These are phyloP conservation scores for Mionectes olivaceus DNA, from an alignment of 2,797 vertebrate species.

Conservation along the genomic window DNA sequence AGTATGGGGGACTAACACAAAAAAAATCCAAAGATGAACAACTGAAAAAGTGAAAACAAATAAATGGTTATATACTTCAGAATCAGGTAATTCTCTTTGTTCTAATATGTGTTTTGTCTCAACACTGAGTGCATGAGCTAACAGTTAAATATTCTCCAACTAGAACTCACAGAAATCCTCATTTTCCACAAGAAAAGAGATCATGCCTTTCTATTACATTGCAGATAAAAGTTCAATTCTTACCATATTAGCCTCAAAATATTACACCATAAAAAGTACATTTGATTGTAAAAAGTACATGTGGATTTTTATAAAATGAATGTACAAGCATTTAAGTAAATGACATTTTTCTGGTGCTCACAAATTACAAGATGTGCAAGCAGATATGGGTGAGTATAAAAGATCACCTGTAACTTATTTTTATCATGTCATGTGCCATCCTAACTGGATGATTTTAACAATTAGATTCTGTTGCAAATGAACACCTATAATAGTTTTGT, in stretches of 20 bases:
- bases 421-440: not conserved
- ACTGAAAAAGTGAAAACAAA: slow-evolving; percentile 30
- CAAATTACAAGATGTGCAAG: not conserved
- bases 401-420: not conserved
- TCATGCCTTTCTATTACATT: not conserved
- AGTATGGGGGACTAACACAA: not conserved
- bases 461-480: not conserved
- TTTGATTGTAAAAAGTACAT: slow-evolving; percentile 4
- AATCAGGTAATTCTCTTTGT: not conserved
- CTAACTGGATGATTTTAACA: not conserved
- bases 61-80: not conserved
- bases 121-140: not conserved
- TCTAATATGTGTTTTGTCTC: not conserved
- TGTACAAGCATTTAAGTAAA: not conserved
- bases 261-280: slow-evolving; percentile 4
- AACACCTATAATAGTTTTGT: not conserved
- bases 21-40: not conserved
- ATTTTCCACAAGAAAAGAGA: not conserved
- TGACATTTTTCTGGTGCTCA: not conserved
- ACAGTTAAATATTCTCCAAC: not conserved
- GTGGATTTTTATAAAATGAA: slow-evolving; percentile 29
- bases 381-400: not conserved
- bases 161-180: not conserved
- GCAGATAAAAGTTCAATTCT: slow-evolving; percentile 12
- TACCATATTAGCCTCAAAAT: not conserved